These are phyloP conservation scores for Phoxinus phoxinus DNA, from an alignment of 2,113 vertebrate genomes.

Conservation along the genomic window DNA sequence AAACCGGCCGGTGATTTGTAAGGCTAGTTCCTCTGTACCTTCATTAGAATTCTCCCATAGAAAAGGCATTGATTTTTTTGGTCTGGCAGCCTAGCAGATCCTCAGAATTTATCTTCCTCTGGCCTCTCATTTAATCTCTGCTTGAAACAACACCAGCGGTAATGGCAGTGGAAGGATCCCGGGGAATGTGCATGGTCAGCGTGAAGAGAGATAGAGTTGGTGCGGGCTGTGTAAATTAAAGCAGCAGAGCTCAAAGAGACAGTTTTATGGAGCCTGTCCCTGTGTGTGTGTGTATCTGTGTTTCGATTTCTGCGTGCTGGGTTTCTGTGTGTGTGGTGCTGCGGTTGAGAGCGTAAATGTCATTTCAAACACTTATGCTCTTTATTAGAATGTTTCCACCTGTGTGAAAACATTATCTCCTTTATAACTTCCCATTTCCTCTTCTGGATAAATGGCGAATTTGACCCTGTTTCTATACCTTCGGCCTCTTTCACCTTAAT, in stretches of 20 bases:
- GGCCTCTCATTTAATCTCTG: conserved; percentile 59
- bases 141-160: conserved; percentile 52
- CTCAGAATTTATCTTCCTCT: conserved; percentile 59
- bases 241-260: conserved; percentile 21
- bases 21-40: conserved; percentile 37
- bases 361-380: conserved; percentile 21
- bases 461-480: conserved; percentile 1
- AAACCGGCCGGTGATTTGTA: conserved; percentile 56
- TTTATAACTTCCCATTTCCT: neutral
- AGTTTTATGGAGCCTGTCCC: conserved; percentile 30
- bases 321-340: conserved; percentile 36
- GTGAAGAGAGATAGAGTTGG: conserved; percentile 26
- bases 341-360: conserved; percentile 2
- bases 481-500: conserved; percentile 10
- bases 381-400: conserved; percentile 18
- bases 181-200: conserved; percentile 60
- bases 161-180: conserved; percentile 45
- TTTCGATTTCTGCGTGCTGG: conserved; percentile 36
- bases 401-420: conserved; percentile 12
- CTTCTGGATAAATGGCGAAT: conserved; percentile 1
- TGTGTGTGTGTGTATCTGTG: conserved; percentile 1
- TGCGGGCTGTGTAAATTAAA: conserved; percentile 48
- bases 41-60: conserved; percentile 60
- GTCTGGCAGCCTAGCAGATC: conserved; percentile 47
- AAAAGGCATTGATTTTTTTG: conserved; percentile 56